Evolutionary conservation across 2,888 invertebrate species (phyloP), one percentile per base, ranked within the genome.

Genomic region (Dione juno): DNA sequence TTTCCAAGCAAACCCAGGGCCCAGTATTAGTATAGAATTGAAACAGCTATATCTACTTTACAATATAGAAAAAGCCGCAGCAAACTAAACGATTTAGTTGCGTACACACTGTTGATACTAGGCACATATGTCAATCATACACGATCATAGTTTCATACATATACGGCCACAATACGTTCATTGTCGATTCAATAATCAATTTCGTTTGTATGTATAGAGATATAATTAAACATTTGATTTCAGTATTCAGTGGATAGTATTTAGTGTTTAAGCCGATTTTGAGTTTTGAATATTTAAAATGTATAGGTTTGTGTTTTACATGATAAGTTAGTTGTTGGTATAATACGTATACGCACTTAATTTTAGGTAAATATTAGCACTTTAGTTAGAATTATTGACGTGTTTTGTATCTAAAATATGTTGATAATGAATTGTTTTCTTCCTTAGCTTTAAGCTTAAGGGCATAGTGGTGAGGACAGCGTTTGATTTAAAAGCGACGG

Each of bases 171-270:
- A 68, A 71, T 48, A 14, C 50, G 16, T 58, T 41, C 65, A 69
- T 69, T 68, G 71, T 72, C 54, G 43, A 37, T 61, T 40, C 66
- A 40, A 48, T 50, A 69, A 71, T 68, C 59, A 66, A 40, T 50
- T 80, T 77, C 79, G 77, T 80, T 78, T 78, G 77, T 77, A 76
- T 78, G 77, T 78, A 82, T 70, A 81, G 78, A 81, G 84, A 84
- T 86, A 79, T 78, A 82, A 81, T 83, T 80, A 82, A 79, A 81
- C 78, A 78, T 78, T 77, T 79, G 81, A 78, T 84, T 83, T 82
- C 78, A 79, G 79, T 80, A 76, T 77, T 73, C 78, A 80, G 81
- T 28, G 28, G 28, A 28, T 28, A 28, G 79, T 80, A 76, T 77
- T 73, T 78, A 80, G 81, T 78, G 78, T 73, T 79, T 80, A 81